Conservation (phyloP, 2,113 vertebrate genomes). For the Tetrao urogallus region DNA sequence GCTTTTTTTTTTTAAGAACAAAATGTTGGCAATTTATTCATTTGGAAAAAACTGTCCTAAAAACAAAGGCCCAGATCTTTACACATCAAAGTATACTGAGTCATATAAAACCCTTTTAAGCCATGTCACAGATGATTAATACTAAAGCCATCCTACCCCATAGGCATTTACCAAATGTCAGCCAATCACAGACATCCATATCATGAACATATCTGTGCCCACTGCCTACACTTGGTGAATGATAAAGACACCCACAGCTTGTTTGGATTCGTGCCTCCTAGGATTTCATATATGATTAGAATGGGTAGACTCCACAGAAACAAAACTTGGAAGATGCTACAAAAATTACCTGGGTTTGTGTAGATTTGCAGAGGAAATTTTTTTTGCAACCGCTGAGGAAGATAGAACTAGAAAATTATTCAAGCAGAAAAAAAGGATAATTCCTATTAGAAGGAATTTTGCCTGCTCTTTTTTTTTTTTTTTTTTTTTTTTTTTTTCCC, state of each 20-base stretch:
- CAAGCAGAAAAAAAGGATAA: neutral
- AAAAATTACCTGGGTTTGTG: neutral
- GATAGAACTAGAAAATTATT: neutral
- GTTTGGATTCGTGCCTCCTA: neutral
- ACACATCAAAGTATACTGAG: neutral
- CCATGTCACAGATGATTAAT: neutral
- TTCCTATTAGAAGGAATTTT: neutral
- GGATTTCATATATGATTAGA: neutral
- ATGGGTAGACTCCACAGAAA: neutral
- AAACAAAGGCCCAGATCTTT: neutral
- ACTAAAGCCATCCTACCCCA: neutral
- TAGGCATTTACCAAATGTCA: slow-evolving; percentile 21
- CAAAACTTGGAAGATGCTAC: neutral
- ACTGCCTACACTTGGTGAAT: neutral
- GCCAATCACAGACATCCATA: neutral
- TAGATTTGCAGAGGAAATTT: neutral
- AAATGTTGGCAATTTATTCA: neutral
- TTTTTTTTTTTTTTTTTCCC: neutral
- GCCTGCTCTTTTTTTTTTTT: rapidly evolving
- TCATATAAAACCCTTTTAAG: neutral
- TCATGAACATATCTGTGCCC: neutral
- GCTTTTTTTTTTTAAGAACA: neutral
- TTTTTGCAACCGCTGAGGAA: neutral
- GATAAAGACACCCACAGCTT: neutral
- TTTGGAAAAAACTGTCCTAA: neutral